Percentiles rank a stretch among this genome's conserved stretches.
Conservation (phyloP, 2,113 vertebrate species). For the Stercorarius parasiticus region DNA sequence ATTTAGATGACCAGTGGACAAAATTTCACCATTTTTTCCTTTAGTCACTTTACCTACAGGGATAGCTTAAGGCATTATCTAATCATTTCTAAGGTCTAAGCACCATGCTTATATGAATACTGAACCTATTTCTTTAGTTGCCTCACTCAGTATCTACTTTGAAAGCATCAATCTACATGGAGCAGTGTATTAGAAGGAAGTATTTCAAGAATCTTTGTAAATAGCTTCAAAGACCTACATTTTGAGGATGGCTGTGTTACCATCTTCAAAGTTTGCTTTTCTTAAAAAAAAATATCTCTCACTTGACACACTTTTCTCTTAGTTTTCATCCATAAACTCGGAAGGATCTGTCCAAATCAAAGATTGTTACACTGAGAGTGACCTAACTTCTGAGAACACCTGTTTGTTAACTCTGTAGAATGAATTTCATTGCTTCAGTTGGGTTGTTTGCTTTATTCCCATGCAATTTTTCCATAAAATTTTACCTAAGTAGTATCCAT, state of each 20-base stretch:
- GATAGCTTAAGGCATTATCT: background rate
- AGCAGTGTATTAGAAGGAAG: background rate
- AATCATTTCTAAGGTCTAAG: background rate
- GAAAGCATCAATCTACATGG: background rate
- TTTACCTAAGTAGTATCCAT: background rate
- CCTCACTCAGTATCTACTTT: background rate
- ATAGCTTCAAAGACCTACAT: background rate
- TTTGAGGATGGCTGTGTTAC: background rate
- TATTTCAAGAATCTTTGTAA: background rate
- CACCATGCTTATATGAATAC: accelerated
- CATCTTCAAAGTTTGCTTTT: background rate
- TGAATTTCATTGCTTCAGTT: background rate
- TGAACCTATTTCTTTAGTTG: background rate
- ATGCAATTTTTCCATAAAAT: background rate
- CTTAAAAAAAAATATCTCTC: background rate
- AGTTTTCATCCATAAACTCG: background rate
- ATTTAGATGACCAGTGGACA: background rate
- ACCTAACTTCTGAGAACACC: background rate
- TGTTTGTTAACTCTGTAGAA: background rate
- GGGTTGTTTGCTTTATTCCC: background rate
- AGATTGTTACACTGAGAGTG: background rate
- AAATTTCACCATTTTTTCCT: background rate
- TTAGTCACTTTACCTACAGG: background rate
- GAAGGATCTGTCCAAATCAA: background rate
- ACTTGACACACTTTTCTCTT: background rate